Conservation (phyloP, 2,888 invertebrate species). For the Microdon myrmicae region DNA sequence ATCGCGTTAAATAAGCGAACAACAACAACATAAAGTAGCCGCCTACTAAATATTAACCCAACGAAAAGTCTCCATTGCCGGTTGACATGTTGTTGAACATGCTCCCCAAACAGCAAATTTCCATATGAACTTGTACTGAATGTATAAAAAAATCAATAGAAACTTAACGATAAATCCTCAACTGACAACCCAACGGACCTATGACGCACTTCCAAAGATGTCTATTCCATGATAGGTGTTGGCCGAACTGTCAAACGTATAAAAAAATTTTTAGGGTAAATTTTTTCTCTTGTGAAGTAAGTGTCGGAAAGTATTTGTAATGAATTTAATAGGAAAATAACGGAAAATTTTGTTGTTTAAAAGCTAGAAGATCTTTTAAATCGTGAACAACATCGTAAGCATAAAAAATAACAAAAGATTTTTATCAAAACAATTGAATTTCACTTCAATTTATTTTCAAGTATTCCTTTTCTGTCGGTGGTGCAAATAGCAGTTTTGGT, state of each 20-base stretch:
- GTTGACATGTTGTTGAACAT: no score
- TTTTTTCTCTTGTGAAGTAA: slow-evolving; percentile 47
- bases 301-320: slow-evolving; percentile 41
- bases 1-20: no score
- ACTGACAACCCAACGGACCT: slow-evolving; percentile 44
- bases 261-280: slow-evolving; percentile 42
- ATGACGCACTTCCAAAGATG: slow-evolving; percentile 52
- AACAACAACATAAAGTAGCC: neutral
- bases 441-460: slow-evolving; percentile 52
- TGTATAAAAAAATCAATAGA: slow-evolving; percentile 43
- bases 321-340: slow-evolving; percentile 42
- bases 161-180: slow-evolving; percentile 45
- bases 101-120: slow-evolving; percentile 10
- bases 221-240: slow-evolving; percentile 53
- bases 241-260: slow-evolving; percentile 52
- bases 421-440: slow-evolving; percentile 38
- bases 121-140: slow-evolving; percentile 1
- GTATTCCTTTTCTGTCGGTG: slow-evolving; percentile 58
- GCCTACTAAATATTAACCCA: neutral
- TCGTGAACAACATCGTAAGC: slow-evolving; percentile 49
- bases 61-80: no score
- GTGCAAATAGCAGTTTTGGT: slow-evolving; percentile 66
- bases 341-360: slow-evolving; percentile 37
- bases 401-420: slow-evolving; percentile 34
- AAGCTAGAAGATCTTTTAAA: slow-evolving; percentile 33